Percentiles rank a stretch among this genome's conserved stretches.
Evolutionary conservation across 2,888 invertebrate genomes (phyloP).

Genomic region (Limnephilus rhombicus): DNA sequence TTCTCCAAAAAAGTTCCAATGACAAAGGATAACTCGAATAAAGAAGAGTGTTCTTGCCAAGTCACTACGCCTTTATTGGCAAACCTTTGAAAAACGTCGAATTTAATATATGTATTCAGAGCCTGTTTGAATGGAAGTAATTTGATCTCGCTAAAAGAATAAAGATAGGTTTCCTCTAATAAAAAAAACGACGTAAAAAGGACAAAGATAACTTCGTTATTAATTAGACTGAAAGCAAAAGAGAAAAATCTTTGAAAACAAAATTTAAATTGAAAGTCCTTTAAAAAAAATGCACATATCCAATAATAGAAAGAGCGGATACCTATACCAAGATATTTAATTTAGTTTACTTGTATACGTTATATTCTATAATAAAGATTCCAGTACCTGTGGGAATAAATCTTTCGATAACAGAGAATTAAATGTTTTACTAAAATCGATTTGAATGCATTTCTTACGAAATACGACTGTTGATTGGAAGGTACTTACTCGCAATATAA

Average conservation of each 20-base stretch:
- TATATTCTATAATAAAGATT: background rate
- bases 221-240: background rate
- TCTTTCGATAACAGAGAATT: no score
- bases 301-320: background rate
- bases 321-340: background rate
- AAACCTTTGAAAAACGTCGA: slow-evolving; percentile 19
- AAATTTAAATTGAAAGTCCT: background rate
- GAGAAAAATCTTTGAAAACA: background rate
- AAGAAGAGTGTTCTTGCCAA: background rate
- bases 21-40: slow-evolving; percentile 27
- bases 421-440: no score
- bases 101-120: slow-evolving; percentile 2
- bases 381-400: background rate
- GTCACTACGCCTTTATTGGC: background rate
- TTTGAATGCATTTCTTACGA: no score
- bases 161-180: background rate
- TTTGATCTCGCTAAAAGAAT: background rate
- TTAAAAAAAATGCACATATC: background rate
- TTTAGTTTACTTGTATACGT: background rate
- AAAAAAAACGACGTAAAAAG: background rate
- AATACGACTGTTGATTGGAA: no score
- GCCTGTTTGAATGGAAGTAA: background rate
- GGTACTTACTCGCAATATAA: no score
- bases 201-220: background rate
- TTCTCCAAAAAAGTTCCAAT: background rate